These are phyloP conservation scores for Peromyscus polionotus DNA, from an alignment of 2,113 vertebrate genomes.

Conservation along the genomic window DNA sequence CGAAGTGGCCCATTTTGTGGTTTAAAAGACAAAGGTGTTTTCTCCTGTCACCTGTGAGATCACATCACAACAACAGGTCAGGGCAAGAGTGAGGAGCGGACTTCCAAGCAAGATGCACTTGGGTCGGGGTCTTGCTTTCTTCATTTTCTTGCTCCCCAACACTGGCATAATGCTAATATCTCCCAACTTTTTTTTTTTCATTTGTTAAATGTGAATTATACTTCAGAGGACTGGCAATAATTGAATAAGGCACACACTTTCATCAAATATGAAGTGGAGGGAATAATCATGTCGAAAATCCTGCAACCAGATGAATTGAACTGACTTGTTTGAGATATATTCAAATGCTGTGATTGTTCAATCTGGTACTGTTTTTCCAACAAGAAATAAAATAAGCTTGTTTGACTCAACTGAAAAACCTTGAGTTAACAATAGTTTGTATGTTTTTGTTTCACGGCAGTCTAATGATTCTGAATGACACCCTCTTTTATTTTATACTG, in stretches of 20 bases:
- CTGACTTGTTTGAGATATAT: conserved; percentile 39
- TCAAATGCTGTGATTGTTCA: conserved; percentile 7
- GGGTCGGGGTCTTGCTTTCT: conserved; percentile 13
- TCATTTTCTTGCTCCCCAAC: conserved; percentile 35
- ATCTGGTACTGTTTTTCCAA: neutral
- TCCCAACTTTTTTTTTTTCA: neutral
- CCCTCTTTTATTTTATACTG: neutral
- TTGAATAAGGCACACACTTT: neutral
- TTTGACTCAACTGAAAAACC: conserved; percentile 50
- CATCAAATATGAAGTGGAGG: neutral
- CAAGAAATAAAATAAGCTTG: conserved; percentile 33
- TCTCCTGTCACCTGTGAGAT: conserved; percentile 18
- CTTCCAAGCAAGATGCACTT: neutral
- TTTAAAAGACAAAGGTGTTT: conserved; percentile 58
- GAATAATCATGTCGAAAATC: conserved; percentile 43
- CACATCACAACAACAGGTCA: neutral
- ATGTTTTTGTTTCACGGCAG: conserved; percentile 30
- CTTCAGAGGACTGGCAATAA: conserved; percentile 41
- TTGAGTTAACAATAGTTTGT: conserved; percentile 51
- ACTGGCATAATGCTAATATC: conserved; percentile 37
- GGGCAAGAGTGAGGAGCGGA: neutral
- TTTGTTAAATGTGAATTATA: conserved; percentile 56
- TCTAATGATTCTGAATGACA: conserved; percentile 46
- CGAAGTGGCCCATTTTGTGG: conserved; percentile 17
- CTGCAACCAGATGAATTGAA: conserved; percentile 56